Evolutionary conservation across 2,113 vertebrate genomes (phyloP), one percentile per base, ranked within the genome.

Genomic region (Mystacornis crossleyi): DNA sequence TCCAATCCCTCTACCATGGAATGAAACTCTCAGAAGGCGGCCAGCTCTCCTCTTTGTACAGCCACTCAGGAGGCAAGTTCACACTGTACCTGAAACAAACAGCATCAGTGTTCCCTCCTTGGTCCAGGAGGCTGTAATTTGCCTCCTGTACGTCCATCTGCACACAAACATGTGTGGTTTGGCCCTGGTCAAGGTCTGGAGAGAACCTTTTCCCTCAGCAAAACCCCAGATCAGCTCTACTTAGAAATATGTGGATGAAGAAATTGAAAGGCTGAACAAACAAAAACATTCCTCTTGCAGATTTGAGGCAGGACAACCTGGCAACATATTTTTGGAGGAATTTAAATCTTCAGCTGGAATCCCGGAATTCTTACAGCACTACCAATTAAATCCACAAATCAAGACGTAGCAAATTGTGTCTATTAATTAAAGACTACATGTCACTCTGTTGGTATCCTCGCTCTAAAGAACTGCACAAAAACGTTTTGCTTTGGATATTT

Each of bases 251-350:
- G 70, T 36, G 45, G 42, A 75, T 66, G 64, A 93, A 93, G 80
- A 38, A 77, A 36, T 75, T 42, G 9, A 82, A 75, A 45, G 18
- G 29, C 66, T 87, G 61, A 69, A 80, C 85, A 97, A 95, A 94
- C 89, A 94, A 94, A 93, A 94, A 61, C 78, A 85, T 82, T 87
- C 62, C 74, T 94, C 83, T 48, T 66, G 84, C 23, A 94, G 86
- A 93, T 77, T 91, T 93, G 73, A 96, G 84, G 70, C 81, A 91
- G 54, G 26, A 91, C 4, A 29, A 42, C 57, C 81, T 89, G 60
- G 48, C 93, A 89, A 94, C 65, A 29, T 93, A 42, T 78, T 91
- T 92, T 64, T 62, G 25, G 54, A 80, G 74, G 93, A 91, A 96
- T 89, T 87, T 79, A 93, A 72, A 77, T 72, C 73, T 95, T 50